These are phyloP conservation scores for Megathymus violae DNA, from an alignment of 1,140 invertebrate species.

Conservation along the genomic window DNA sequence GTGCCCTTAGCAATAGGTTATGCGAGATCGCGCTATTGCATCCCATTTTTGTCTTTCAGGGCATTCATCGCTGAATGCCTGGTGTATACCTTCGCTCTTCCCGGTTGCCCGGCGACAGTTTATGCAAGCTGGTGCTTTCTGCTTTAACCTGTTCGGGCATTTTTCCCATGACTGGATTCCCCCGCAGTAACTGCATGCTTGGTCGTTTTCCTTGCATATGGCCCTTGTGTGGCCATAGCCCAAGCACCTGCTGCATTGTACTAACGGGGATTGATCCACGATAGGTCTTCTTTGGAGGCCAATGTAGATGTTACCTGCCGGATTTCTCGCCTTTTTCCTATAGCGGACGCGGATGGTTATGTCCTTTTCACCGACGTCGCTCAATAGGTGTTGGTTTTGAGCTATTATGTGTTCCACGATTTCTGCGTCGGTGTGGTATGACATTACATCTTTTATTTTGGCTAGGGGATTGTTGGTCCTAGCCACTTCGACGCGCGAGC, in stretches of 20 bases:
- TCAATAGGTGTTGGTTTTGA: no score
- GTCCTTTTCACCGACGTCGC: no score
- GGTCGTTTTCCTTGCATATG: no score
- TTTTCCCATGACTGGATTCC: conserved; percentile 14
- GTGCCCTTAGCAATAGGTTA: conserved; percentile 42
- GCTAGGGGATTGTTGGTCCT: conserved; percentile 12
- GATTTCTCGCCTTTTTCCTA: no score
- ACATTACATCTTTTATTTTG: conserved; percentile 16
- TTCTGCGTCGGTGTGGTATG: conserved; percentile 29
- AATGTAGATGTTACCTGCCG: no score
- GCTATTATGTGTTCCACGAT: conserved; percentile 19
- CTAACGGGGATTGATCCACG: conserved; percentile 40
- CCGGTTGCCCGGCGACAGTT: not conserved
- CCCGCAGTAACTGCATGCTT: no score
- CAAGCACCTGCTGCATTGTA: conserved; percentile 44
- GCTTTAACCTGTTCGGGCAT: conserved; percentile 6
- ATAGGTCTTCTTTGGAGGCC: no score
- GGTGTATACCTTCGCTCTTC: conserved; percentile 1
- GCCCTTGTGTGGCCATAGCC: conserved; percentile 39
- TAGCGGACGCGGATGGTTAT: no score
- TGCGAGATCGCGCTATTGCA: no score
- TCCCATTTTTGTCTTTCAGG: conserved; percentile 38
- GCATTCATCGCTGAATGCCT: conserved; percentile 35
- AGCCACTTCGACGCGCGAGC: conserved; percentile 4
- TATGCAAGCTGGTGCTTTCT: no score